Evolutionary conservation across 2,797 vertebrate genomes (phyloP), one percentile per base, ranked within the genome.

Genomic region (Sphenopsis melanotis): DNA sequence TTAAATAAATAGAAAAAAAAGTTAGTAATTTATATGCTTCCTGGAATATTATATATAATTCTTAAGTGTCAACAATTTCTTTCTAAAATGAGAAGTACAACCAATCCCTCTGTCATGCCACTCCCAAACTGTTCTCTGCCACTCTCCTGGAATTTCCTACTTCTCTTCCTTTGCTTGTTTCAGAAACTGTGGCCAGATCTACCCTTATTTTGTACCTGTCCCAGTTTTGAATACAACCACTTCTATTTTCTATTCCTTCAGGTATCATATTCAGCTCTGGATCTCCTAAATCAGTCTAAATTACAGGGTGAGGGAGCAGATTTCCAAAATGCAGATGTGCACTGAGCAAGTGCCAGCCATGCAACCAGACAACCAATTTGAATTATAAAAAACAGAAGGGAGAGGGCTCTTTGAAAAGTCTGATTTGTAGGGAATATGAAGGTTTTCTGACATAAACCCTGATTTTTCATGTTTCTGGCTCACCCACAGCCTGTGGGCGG

Each of bases 71-170:
- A 42, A 63, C 2, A n/a, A 32, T 41, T 76, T 79, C 0, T 76
- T 60, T 66, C 39, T 53, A 2, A 42, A 72, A 57, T 24, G 2
- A 26, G 42, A 26, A 63, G 6, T 13, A n/a, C 10, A 42, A 15
- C 11, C 5, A 30, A 26, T 15, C 19, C 9, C 15, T 76, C 37
- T 29, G 7, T 11, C 9, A 2, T 15, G 23, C 0, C 3, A 5
- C 14, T 71, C 27, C 36, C 37, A 70, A 53, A 46, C 2, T 23
- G 29, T 34, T 88, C 22, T 49, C 37, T 66, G 60, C 0, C 57
- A 56, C 26, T 49, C 6, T 16, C 8, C 55, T 65, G 29, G 37
- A 49, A 36, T 6, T 42, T 60, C 34, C n/a, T 23, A 27, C 4
- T 36, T 44, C 37, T 41, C 46, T 64, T 49, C 18, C 32, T 87